Evolutionary conservation across 2,113 vertebrate species (phyloP).

Genomic region (Pithys albifrons): DNA sequence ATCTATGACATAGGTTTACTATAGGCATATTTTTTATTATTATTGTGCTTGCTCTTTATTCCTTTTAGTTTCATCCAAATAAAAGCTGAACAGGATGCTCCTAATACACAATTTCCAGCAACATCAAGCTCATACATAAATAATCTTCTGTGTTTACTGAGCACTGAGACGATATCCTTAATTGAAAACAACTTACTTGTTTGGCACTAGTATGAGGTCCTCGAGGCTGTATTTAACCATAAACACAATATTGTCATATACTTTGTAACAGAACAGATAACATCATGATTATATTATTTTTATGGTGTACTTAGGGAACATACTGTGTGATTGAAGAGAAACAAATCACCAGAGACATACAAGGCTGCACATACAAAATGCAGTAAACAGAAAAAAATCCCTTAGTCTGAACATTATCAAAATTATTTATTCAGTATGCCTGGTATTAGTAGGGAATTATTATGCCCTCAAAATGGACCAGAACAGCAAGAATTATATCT

Average conservation of each 20-base stretch:
- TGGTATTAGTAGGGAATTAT: not conserved
- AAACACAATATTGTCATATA: constrained; percentile 51
- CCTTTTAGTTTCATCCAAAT: constrained; percentile 2
- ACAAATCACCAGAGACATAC: constrained; percentile 20
- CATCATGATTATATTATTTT: constrained; percentile 37
- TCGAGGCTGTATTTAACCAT: constrained; percentile 63
- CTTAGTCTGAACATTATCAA: not conserved
- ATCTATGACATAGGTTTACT: constrained; percentile 41
- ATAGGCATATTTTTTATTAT: not conserved
- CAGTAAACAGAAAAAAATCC: not conserved
- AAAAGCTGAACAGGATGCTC: constrained; percentile 41
- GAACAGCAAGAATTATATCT: not conserved
- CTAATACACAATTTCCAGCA: constrained; percentile 36
- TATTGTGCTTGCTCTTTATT: constrained; percentile 36
- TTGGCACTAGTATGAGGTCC: constrained; percentile 40
- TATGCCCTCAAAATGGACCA: not conserved
- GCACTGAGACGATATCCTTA: constrained; percentile 34
- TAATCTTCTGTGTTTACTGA: constrained; percentile 59
- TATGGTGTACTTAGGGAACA: constrained; percentile 1
- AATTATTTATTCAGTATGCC: not conserved
- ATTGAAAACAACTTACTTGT: constrained; percentile 68
- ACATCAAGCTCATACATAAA: constrained; percentile 65
- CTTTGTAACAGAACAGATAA: constrained; percentile 42
- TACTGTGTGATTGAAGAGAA: constrained; percentile 3
- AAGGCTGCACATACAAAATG: not conserved